Percentiles rank a stretch among this genome's conserved stretches.
Conservation (phyloP, 2,113 vertebrate genomes). For the Syngnathus floridae region DNA sequence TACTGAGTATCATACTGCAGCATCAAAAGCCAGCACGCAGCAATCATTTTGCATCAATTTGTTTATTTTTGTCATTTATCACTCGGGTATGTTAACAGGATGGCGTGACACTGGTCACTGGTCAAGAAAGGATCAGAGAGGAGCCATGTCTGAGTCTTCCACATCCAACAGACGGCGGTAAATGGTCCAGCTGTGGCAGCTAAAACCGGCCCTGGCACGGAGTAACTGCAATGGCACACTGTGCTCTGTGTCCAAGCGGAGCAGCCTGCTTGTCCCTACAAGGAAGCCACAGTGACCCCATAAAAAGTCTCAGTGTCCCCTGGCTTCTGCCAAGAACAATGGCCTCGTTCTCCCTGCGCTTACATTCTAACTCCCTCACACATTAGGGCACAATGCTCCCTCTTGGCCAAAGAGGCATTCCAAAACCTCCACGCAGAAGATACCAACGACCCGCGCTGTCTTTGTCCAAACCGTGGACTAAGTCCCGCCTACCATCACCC, state of each 20-base stretch:
- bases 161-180: slow-evolving; percentile 23
- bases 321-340: slow-evolving; percentile 53
- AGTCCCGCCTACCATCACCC: slow-evolving; percentile 28
- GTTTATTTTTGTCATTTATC: not conserved
- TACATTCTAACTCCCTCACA: slow-evolving; percentile 60
- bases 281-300: slow-evolving; percentile 60
- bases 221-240: slow-evolving; percentile 50
- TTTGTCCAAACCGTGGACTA: slow-evolving; percentile 24
- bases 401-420: slow-evolving; percentile 61
- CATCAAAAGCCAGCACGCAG: not conserved
- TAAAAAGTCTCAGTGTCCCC: slow-evolving; percentile 63
- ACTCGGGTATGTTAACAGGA: not conserved
- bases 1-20: not conserved
- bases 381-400: slow-evolving; percentile 55
- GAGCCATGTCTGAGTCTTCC: slow-evolving; percentile 30
- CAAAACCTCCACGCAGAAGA: slow-evolving; percentile 56
- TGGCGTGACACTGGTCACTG: not conserved
- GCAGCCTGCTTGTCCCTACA: slow-evolving; percentile 54
- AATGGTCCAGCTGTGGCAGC: slow-evolving; percentile 53
- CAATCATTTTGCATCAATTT: not conserved
- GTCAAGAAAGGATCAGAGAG: slow-evolving; percentile 11
- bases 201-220: slow-evolving; percentile 56
- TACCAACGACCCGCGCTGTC: slow-evolving; percentile 40
- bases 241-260: slow-evolving; percentile 49
- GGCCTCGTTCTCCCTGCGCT: slow-evolving; percentile 54